phyloP scores from a whole-genome alignment of 2,888 invertebrate genomes.

The Lasioglossum calceatum region DNA sequence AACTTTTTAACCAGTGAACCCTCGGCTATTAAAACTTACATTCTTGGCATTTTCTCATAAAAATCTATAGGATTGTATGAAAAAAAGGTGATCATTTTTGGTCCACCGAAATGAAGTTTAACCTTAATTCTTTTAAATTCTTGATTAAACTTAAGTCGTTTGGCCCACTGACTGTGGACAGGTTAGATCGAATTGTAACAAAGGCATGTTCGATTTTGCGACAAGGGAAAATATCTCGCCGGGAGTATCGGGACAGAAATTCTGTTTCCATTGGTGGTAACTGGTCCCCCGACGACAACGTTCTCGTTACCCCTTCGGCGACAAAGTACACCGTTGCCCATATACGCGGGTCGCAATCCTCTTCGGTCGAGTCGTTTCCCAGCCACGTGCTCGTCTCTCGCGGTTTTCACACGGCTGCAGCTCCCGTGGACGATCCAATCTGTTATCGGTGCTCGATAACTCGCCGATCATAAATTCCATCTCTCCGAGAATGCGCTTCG shows the following conservation, averaged over 20 bases:
- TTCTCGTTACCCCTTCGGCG: not conserved
- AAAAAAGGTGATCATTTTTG: no score
- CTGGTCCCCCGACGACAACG: not conserved
- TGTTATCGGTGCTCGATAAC: constrained; percentile 63
- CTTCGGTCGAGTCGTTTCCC: constrained; percentile 26
- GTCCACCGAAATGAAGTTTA: no score
- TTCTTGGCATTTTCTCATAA: no score
- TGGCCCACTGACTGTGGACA: not conserved
- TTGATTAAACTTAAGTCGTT: not conserved
- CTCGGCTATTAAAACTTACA: no score
- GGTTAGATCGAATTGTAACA: not conserved
- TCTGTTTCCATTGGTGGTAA: not conserved
- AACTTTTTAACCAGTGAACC: no score
- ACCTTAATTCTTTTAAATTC: not conserved
- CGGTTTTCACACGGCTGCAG: constrained; percentile 57
- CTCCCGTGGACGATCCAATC: constrained; percentile 33
- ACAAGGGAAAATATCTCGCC: not conserved
- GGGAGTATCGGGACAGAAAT: not conserved
- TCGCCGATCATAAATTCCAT: constrained; percentile 71
- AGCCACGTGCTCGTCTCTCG: constrained; percentile 35
- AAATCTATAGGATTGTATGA: no score
- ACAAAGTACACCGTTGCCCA: not conserved
- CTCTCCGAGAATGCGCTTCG: constrained; percentile 30
- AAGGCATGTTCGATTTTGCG: not conserved
- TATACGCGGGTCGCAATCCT: not conserved